These are phyloP conservation scores for Phalacrocorax pelagicus DNA, from an alignment of 2,113 vertebrate genomes.

Conservation along the genomic window DNA sequence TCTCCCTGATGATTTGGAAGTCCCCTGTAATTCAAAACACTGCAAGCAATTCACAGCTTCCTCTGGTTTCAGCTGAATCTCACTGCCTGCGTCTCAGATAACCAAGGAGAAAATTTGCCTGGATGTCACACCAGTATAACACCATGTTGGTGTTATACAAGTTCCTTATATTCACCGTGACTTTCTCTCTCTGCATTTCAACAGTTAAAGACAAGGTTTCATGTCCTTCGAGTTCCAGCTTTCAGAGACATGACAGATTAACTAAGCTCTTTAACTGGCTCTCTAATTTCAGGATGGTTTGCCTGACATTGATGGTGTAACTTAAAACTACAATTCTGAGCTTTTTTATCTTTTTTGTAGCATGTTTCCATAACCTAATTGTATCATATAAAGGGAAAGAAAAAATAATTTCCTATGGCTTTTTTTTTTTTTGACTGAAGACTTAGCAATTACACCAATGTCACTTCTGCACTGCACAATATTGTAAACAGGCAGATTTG, in stretches of 20 bases:
- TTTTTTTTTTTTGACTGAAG: background rate
- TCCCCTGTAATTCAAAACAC: background rate
- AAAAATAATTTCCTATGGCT: background rate
- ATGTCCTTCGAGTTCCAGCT: background rate
- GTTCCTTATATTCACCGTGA: background rate
- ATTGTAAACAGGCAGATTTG: background rate
- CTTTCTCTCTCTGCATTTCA: background rate
- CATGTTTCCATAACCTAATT: background rate
- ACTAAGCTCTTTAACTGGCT: background rate
- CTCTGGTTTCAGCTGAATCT: background rate
- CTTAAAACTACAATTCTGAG: background rate
- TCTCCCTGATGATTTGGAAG: background rate
- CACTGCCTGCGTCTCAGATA: background rate
- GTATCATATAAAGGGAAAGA: background rate
- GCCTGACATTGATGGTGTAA: background rate
- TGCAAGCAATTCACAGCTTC: background rate
- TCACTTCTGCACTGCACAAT: background rate
- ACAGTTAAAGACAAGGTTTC: background rate
- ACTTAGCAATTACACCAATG: background rate
- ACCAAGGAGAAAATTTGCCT: background rate
- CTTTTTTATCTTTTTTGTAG: background rate
- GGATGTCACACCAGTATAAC: background rate
- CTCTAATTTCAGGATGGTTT: slow-evolving; percentile 9
- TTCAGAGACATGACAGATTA: background rate
- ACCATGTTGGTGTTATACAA: background rate